Conservation (phyloP, 1,140 invertebrate genomes). For the Hydropsyche tenuis region DNA sequence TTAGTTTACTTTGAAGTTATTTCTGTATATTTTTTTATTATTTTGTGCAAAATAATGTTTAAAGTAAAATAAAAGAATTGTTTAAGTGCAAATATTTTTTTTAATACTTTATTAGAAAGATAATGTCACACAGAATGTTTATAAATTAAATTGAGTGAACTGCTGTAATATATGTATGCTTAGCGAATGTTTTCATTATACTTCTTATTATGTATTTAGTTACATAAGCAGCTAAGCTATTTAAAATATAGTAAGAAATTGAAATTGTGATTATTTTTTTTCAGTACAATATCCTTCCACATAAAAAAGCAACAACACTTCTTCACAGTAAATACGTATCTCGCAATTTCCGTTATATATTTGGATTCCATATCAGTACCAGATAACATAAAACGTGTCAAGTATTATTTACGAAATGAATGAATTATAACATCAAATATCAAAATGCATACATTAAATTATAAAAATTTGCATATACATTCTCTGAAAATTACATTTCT, state of each 20-base stretch:
- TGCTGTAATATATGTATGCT: slow-evolving; percentile 46
- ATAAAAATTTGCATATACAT: too few relatives aligned
- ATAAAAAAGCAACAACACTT: not conserved
- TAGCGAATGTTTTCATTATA: slow-evolving; percentile 43
- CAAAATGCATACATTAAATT: too few relatives aligned
- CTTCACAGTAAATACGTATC: too few relatives aligned
- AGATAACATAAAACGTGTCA: too few relatives aligned
- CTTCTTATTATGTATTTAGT: slow-evolving; percentile 38
- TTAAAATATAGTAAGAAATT: slow-evolving; percentile 35
- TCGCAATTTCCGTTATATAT: too few relatives aligned
- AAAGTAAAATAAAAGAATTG: slow-evolving; percentile 19
- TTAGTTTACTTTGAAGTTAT: not conserved
- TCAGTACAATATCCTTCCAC: not conserved
- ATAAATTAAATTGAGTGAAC: slow-evolving; percentile 30
- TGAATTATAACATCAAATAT: too few relatives aligned
- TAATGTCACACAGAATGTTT: slow-evolving; percentile 36
- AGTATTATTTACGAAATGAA: too few relatives aligned
- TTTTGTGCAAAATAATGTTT: not conserved
- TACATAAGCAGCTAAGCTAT: slow-evolving; percentile 43
- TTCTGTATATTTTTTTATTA: not conserved
- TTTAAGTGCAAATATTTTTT: slow-evolving; percentile 29
- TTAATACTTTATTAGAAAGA: slow-evolving; percentile 19
- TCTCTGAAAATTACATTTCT: too few relatives aligned
- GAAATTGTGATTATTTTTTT: slow-evolving; percentile 18
- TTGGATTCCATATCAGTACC: too few relatives aligned